Evolutionary conservation across 1,140 invertebrate genomes (phyloP), one percentile per base, ranked within the genome.

Genomic region (Penaeus vannamei): DNA sequence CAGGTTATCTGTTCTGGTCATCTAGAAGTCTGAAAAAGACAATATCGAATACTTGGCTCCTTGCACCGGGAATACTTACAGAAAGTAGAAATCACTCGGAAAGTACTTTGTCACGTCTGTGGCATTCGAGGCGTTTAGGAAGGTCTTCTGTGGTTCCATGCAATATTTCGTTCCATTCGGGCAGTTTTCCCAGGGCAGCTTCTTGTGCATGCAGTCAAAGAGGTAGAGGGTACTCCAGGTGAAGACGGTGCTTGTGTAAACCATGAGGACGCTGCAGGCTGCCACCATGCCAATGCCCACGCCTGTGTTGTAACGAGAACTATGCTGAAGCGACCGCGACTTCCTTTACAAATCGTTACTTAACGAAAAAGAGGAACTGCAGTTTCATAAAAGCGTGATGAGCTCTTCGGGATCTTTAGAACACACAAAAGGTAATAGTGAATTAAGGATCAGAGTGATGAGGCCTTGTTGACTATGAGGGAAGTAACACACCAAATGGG

Each of bases 211-310:
- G 59, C 87, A 84, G 60, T 89, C 87, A 23, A 85, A 61, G 5
- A 60, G 59, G 61, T 89, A 89, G 29, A 29, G 60, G 17, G 80
- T 22, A 0, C 69, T 29, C 87, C 87, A 89, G 26, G 82, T n/a
- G 26, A 89, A 36, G 22, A 85, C 76, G 0, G 82, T 89, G 81
- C 69, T 79, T 26, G 46, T 84, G 69, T 89, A 89, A 1, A 77
- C n/a, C 60, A 84, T 84, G 69, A 89, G 36, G 12, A 89, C 22
- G 23, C 26, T 26, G 42, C 87, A 89, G 60, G 42, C 59, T 4
- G 59, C n/a, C 32, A 89, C 69, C 87, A 89, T 89, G 32, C 87
- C 87, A 29, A 89, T 76, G 36, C 87, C 87, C 26, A 89, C 81
- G 46, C 87, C 87, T 89, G 87, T 42, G 77, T 26, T 64, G 32